phyloP scores from a whole-genome alignment of 2,113 vertebrate genomes.

The Chaetops frenatus region DNA sequence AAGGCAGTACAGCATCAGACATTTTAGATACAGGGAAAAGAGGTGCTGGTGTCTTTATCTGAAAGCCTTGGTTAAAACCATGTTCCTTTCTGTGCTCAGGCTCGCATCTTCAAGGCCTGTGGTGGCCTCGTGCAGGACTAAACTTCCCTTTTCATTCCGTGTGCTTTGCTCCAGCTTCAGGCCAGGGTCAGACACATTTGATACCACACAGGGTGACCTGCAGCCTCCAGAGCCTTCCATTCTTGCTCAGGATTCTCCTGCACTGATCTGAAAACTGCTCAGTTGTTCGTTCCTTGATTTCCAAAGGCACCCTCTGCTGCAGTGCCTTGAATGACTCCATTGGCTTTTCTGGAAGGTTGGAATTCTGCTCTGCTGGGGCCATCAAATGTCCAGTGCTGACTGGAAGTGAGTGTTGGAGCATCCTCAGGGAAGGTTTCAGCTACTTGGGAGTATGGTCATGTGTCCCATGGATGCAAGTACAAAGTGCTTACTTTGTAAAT shows the following conservation, averaged over 20 bases:
- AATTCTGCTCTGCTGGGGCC: background rate
- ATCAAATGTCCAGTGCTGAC: background rate
- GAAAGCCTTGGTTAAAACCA: background rate
- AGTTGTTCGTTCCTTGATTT: background rate
- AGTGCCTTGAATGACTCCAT: fast-evolving
- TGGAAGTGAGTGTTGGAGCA: background rate
- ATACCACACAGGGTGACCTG: fast-evolving
- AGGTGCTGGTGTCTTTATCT: background rate
- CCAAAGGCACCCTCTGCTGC: background rate
- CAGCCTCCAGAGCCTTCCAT: background rate
- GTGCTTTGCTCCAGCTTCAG: background rate
- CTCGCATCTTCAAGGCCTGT: background rate
- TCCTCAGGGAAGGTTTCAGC: background rate
- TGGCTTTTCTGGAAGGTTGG: background rate
- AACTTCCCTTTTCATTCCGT: background rate
- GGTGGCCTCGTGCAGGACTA: background rate
- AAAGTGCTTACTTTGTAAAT: background rate
- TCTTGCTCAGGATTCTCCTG: background rate
- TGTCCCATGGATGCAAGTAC: fast-evolving
- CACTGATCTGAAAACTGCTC: background rate
- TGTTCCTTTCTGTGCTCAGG: background rate
- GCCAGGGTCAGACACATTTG: background rate
- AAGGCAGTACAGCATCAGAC: background rate
- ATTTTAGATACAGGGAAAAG: background rate
- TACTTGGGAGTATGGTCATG: fast-evolving